Evolutionary conservation across 2,113 vertebrate genomes (phyloP), one percentile per base, ranked within the genome.

Genomic region (Rafetus swinhoei): DNA sequence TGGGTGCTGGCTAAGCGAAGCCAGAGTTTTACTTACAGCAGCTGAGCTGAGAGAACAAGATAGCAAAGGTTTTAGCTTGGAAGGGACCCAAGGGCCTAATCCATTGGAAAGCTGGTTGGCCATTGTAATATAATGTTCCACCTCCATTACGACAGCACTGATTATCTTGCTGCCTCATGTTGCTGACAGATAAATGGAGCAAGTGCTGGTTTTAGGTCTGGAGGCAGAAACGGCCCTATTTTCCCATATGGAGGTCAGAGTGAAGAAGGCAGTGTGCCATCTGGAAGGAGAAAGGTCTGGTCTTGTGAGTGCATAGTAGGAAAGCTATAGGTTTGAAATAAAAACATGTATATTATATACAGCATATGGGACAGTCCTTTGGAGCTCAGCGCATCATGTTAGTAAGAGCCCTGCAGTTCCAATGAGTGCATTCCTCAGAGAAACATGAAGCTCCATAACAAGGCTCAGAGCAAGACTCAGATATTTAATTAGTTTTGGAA

Each of bases 241-340:
- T 83, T 90, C 95, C 94, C 96, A 96, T 94, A 96, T 97, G 94
- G 96, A 94, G 97, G 92, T 89, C 92, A 92, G 93, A 96, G 92
- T 54, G 89, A 95, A 91, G 90, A 86, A 94, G 95, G 96, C 95
- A 94, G 89, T 80, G 16, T 52, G 90, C 97, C 95, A 97, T 94
- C 87, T 97, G 97, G 94, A 97, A 92, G 57, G 85, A 93, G 62
- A 93, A 60, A 50, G 53, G n/a, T 45, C 76, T 95, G 85, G 83
- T 80, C 95, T 83, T 95, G 93, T 91, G 96, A 90, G 95, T 93
- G 94, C 83, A 92, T 27, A 1, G 79, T 93, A 50, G 79, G 95
- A 95, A 95, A 95, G 86, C 35, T 50, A 88, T 10, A 86, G 25
- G 16, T 81, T 86, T 86, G 50, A 86, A 96, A 95, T 85, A 91